Conservation (phyloP, 2,113 vertebrate species). For the Mola mola region DNA sequence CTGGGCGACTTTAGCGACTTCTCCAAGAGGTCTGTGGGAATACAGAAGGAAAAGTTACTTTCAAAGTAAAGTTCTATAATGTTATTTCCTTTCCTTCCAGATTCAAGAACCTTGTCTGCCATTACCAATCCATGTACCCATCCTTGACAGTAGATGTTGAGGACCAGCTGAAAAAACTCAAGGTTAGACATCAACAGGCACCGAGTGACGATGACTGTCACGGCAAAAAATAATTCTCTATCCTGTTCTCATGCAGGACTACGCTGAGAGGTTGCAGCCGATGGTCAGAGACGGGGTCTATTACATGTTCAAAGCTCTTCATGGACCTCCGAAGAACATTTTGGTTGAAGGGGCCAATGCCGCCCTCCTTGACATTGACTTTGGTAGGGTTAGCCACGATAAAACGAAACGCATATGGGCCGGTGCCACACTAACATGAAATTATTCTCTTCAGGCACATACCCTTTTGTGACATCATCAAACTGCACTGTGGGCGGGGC, state of each 20-base stretch:
- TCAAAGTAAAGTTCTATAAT: background rate
- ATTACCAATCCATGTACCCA: constrained; percentile 96
- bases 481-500: constrained; percentile 96
- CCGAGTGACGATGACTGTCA: background rate
- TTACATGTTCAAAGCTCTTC: constrained; percentile 96
- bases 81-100: constrained; percentile 68
- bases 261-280: constrained; percentile 91
- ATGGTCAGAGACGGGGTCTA: constrained; percentile 97
- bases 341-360: constrained; percentile 98
- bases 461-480: constrained; percentile 97
- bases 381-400: constrained; percentile 79
- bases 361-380: constrained; percentile 97
- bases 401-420: background rate
- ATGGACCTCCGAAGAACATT: constrained; percentile 92
- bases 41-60: background rate
- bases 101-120: constrained; percentile 92
- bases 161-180: constrained; percentile 91
- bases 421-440: background rate
- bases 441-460: constrained; percentile 85
- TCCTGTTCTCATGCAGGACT: constrained; percentile 81
- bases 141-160: constrained; percentile 88
- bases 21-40: constrained; percentile 83
- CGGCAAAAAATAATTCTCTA: background rate
- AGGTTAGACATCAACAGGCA: constrained; percentile 87
- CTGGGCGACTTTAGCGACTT: constrained; percentile 95